Conservation (phyloP, 1,140 invertebrate genomes). For the Delia radicum region DNA sequence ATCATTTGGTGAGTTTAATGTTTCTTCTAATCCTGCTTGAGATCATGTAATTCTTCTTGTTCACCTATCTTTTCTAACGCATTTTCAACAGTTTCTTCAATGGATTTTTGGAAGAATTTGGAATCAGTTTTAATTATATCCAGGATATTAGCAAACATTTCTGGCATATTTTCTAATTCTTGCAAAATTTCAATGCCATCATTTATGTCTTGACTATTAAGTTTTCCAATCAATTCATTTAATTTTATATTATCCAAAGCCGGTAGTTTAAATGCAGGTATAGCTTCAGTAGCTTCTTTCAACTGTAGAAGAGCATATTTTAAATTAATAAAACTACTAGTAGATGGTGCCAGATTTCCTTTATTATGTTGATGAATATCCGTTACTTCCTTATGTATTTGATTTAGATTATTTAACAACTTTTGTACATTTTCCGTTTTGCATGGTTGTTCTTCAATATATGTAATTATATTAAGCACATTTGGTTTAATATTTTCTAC, state of each 20-base stretch:
- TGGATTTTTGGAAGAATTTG: background rate
- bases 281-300: background rate
- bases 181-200: conserved; percentile 29
- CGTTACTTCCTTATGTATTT: background rate
- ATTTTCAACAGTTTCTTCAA: background rate
- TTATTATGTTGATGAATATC: conserved; percentile 14
- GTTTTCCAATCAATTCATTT: background rate
- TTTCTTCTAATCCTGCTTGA: conserved; percentile 4
- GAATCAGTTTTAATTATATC: background rate
- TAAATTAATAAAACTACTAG: background rate
- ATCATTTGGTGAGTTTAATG: background rate
- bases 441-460: background rate
- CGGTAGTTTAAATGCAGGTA: background rate
- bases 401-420: background rate
- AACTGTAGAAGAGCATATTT: background rate
- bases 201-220: conserved; percentile 12
- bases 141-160: background rate
- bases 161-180: conserved; percentile 23
- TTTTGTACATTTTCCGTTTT: background rate
- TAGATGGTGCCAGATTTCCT: background rate
- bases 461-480: background rate
- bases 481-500: conserved; percentile 1
- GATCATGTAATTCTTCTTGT: background rate
- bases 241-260: background rate
- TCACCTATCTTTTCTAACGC: background rate